phyloP scores from a whole-genome alignment of 2,888 invertebrate species.

The Caenorhabditis afra region DNA sequence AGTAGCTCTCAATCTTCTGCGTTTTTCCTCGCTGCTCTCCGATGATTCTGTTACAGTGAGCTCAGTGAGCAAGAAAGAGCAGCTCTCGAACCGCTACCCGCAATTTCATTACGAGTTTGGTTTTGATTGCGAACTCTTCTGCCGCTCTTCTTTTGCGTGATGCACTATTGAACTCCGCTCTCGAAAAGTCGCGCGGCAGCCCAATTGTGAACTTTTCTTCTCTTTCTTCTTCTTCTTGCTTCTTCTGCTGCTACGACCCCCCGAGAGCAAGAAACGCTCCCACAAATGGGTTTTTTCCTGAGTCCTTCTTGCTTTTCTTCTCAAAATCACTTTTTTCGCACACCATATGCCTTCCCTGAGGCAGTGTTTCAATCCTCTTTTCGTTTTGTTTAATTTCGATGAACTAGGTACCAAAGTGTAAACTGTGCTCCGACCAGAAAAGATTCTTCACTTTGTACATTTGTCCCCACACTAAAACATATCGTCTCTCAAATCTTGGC shows the following conservation, averaged over 20 bases:
- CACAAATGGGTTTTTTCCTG: constrained; percentile 40
- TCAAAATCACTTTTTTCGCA: constrained; percentile 38
- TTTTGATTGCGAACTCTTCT: constrained; percentile 51
- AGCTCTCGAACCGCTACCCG: neutral
- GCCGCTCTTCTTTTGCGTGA: constrained; percentile 21
- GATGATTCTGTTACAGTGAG: constrained; percentile 14
- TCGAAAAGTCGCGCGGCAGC: constrained; percentile 37
- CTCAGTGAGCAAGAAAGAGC: neutral
- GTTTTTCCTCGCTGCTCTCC: neutral
- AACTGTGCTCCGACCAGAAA: constrained; percentile 9
- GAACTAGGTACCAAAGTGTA: constrained; percentile 48
- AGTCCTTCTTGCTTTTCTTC: constrained; percentile 15
- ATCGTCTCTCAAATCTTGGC: constrained; percentile 23
- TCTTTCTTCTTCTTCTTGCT: no score
- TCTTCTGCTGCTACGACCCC: no score
- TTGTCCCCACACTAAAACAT: neutral
- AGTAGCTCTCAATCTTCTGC: neutral
- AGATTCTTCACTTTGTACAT: neutral
- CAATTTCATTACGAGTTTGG: constrained; percentile 46
- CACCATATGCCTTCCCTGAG: constrained; percentile 37
- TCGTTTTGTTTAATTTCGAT: constrained; percentile 48
- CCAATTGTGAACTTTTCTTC: no score
- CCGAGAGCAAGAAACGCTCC: constrained; percentile 33
- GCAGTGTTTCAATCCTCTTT: constrained; percentile 52
- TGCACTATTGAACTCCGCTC: constrained; percentile 50